A percentile compares a stretch with the other conserved stretches of the same genome.
These are phyloP conservation scores for Lacanobia wlatinum DNA, from an alignment of 2,888 invertebrate species.

Conservation along the genomic window DNA sequence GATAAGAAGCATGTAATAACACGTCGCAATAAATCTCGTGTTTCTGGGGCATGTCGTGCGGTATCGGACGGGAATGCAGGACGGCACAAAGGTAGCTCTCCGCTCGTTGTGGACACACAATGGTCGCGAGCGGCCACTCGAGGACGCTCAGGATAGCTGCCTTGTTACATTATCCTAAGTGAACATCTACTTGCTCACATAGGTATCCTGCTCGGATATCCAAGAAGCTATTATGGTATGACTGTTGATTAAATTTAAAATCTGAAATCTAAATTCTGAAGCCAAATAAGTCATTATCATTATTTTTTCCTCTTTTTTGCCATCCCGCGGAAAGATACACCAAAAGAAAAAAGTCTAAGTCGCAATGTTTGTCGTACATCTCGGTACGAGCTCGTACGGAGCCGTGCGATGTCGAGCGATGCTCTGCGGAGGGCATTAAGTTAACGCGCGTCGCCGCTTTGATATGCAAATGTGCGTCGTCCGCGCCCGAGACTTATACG, in stretches of 20 bases:
- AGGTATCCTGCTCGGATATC: not conserved
- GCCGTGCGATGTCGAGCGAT: constrained; percentile 3
- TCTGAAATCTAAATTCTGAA: not conserved
- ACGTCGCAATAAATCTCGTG: constrained; percentile 40
- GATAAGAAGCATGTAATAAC: constrained; percentile 35
- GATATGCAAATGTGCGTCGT: constrained; percentile 60
- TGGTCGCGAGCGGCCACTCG: constrained; percentile 6
- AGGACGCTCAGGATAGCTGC: not conserved
- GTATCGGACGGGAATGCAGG: not conserved
- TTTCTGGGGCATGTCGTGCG: not conserved
- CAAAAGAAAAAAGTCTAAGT: not conserved
- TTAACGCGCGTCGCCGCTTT: constrained; percentile 59
- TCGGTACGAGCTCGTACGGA: not conserved
- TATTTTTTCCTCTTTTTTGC: not conserved
- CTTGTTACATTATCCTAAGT: not conserved
- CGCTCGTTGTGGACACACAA: constrained; percentile 9
- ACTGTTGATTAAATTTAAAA: not conserved
- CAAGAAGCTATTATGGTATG: not conserved
- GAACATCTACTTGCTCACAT: not conserved
- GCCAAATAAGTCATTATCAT: not conserved
- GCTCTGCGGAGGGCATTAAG: constrained; percentile 46
- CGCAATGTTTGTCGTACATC: not conserved
- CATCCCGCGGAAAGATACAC: not conserved
- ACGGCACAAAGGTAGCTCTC: constrained; percentile 3
- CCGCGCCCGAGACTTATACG: constrained; percentile 25